phyloP scores from a whole-genome alignment of 92 coral and sea anemone genomes.

The Anthopleura xanthogrammica region DNA sequence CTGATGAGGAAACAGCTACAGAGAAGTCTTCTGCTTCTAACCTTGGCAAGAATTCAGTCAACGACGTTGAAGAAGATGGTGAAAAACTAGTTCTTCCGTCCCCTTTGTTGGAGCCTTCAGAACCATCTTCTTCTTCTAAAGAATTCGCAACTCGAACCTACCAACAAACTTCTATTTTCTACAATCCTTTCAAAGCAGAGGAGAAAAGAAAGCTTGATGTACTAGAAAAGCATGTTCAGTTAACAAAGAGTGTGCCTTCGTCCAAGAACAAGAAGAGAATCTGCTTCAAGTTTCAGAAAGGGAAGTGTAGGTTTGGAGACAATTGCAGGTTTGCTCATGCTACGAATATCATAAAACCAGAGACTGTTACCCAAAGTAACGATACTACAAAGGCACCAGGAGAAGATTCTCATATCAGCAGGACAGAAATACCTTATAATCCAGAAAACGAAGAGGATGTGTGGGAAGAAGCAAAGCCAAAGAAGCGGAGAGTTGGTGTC shows the following conservation, averaged over 20 bases:
- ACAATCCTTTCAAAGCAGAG: conserved; percentile 89
- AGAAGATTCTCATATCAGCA: conserved; percentile 10
- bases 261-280: conserved; percentile 58
- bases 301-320: conserved; percentile 72
- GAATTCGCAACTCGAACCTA: conserved; percentile 57
- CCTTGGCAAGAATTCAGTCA: neutral
- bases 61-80: neutral
- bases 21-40: conserved; percentile 1
- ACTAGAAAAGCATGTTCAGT: conserved; percentile 86
- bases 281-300: conserved; percentile 82
- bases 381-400: conserved; percentile 21
- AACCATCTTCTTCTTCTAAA: conserved; percentile 33
- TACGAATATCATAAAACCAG: conserved; percentile 7
- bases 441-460: conserved; percentile 60
- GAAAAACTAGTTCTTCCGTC: conserved; percentile 40
- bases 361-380: conserved; percentile 14
- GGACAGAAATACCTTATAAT: conserved; percentile 26
- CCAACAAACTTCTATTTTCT: conserved; percentile 77
- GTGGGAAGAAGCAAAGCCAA: conserved; percentile 46
- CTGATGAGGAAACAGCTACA: conserved; percentile 39
- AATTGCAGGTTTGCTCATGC: conserved; percentile 69
- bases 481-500: conserved; percentile 76
- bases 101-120: conserved; percentile 47
- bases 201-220: conserved; percentile 80
- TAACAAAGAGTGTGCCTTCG: conserved; percentile 53